Evolutionary conservation across 2,113 vertebrate species (phyloP), one percentile per base, ranked within the genome.

Genomic region (Megaceryle maxima): DNA sequence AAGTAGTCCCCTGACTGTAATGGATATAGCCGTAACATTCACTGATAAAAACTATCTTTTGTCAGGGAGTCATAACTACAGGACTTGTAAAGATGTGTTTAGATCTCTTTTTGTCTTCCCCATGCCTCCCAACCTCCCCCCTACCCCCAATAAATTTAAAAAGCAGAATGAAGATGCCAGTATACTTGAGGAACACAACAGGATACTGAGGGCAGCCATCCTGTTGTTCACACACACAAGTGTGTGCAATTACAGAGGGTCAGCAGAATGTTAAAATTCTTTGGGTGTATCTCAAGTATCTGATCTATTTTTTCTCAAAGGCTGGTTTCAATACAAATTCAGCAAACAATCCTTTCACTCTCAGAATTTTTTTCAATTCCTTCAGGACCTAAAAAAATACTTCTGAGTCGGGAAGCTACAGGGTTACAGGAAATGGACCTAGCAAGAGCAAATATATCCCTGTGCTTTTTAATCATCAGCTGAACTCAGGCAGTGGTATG

Each of bases 71-170:
- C 11, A 8, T 26, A 70, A 44, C 24, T 60, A 29, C 48, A 85
- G 31, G 22, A 55, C 14, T 46, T 85, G 28, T 20, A 67, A 44
- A 63, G 25, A 41, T 68, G 17, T 41, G 15, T 68, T 88, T 72
- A 60, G 15, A 37, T n/a, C 10, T 76, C 73, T 16, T 88, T 85
- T 46, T 19, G 11, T 73, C 25, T 78, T 77, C 4, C 16, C 21
- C 13, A 13, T 41, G 39, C 39, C 13, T 0, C 1, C 0, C 1
- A 4, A 4, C 55, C 25, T 17, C 22, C 2, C n/a, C 9, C 3
- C 44, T 20, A 19, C 46, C 46, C 46, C 8, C 5, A 14, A 2
- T 26, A 41, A 59, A 37, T 75, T 75, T 29, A 19, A 50, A 79
- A 83, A 75, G 10, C 6, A 7, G 75, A 43, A 20, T 72, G 76